Percentiles rank a stretch among this genome's conserved stretches.
Evolutionary conservation across 2,797 vertebrate genomes (phyloP).

Genomic region (Parambassis ranga): DNA sequence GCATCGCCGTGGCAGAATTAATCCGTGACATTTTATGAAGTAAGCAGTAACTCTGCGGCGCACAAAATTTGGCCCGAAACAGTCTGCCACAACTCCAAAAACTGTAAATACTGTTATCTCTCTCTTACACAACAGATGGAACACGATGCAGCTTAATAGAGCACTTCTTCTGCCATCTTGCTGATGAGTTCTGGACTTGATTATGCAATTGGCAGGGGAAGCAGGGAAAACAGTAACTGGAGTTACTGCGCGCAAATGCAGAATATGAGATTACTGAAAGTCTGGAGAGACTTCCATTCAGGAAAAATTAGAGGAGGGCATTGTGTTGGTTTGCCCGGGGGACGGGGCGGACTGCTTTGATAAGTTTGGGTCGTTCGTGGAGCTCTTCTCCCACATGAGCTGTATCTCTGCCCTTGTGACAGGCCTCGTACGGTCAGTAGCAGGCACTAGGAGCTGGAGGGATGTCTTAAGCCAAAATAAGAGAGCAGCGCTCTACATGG

Average conservation of each 20-base stretch:
- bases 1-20: conserved; percentile 43
- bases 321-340: conserved; percentile 44
- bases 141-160: conserved; percentile 75
- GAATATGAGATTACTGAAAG: conserved; percentile 57
- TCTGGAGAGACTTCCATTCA: conserved; percentile 58
- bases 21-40: conserved; percentile 71
- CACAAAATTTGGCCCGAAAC: conserved; percentile 61
- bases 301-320: conserved; percentile 48
- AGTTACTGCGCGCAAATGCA: conserved; percentile 47
- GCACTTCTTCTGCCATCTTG: conserved; percentile 76
- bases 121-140: conserved; percentile 78
- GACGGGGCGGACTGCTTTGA: conserved; percentile 46
- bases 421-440: conserved; percentile 34
- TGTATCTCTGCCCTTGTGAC: conserved; percentile 46
- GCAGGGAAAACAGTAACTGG: conserved; percentile 46
- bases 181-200: conserved; percentile 76
- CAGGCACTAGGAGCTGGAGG: conserved; percentile 31
- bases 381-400: conserved; percentile 43
- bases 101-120: conserved; percentile 81
- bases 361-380: conserved; percentile 44
- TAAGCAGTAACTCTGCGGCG: conserved; percentile 56
- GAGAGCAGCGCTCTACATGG: conserved; percentile 38
- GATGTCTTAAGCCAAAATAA: conserved; percentile 49
- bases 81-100: conserved; percentile 63
- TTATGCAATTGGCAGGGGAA: conserved; percentile 76